Evolutionary conservation across 2,888 invertebrate species (phyloP).

Genomic region (Noctua fimbriata): DNA sequence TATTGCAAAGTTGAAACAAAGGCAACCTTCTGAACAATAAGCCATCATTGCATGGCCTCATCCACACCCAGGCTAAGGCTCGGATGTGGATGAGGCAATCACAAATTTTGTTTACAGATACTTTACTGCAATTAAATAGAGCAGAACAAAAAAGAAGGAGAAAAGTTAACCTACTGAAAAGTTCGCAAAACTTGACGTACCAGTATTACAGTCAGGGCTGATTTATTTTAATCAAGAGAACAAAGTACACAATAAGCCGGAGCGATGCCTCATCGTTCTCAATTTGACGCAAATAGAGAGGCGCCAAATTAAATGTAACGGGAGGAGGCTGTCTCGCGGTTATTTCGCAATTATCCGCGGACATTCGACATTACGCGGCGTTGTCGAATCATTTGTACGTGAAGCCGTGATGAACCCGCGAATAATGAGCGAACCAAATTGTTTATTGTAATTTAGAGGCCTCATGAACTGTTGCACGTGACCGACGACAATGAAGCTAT

Average conservation of each 20-base stretch:
- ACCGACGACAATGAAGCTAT: conserved; percentile 85
- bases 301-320: conserved; percentile 85
- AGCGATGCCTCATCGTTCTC: conserved; percentile 73
- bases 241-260: conserved; percentile 62
- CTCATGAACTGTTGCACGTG: conserved; percentile 85
- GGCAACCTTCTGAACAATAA: no score
- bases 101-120: not conserved
- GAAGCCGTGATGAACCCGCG: conserved; percentile 85
- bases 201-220: not conserved
- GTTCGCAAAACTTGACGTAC: conserved; percentile 14
- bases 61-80: no score
- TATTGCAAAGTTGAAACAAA: not conserved
- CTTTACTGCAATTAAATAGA: not conserved
- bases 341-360: conserved; percentile 88
- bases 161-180: conserved; percentile 2
- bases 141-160: not conserved
- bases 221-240: conserved; percentile 40
- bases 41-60: not conserved
- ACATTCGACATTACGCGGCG: conserved; percentile 86
- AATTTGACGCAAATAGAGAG: conserved; percentile 81
- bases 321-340: conserved; percentile 84
- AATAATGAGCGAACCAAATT: conserved; percentile 87
- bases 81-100: no score
- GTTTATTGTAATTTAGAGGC: conserved; percentile 88
- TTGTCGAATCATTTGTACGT: conserved; percentile 86